Base-by-base conservation (phyloP, 2,797 vertebrate species). In the Threskiornis aethiopicus region DNA sequence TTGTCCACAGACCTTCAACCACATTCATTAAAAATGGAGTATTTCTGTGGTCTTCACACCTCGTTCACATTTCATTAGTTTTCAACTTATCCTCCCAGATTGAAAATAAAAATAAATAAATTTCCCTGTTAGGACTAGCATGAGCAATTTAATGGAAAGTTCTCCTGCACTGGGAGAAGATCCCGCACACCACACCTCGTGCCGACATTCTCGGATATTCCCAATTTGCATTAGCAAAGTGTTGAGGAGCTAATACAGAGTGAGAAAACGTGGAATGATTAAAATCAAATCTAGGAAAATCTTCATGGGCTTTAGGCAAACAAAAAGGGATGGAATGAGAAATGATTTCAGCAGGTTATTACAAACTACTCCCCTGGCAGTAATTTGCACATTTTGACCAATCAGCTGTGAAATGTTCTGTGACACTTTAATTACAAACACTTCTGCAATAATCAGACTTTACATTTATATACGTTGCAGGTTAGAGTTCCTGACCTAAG, bases 341-440 rank as follows among this genome's bases (percentile, higher is more conserved):
- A 84, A 77, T 33, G 7, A 11, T 13, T 29, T 41, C 84, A 47
- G 78, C 51, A 72, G 61, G 69, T 79, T 52, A 58, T 69, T 46
- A 39, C 62, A 31, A 59, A 54, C 54, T 35, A 31, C 86, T 91
- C 84, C 93, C 90, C 49, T 21, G 79, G 87, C 57, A 72, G 70
- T 4, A 65, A 76, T 90, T 72, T 82, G 71, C 65, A 86, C 76
- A 16, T 51, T 93, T 42, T 35, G 89, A 37, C 62, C 84, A 58
- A 92, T 84, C 84, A 83, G 82, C 89, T 89, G 92, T 65, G 93
- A 86, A 92, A 87, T 47, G 73, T 31, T 84, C 90, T 42, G 82
- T 58, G 83, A 59, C 69, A 57, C 44, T 39, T 81, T 35, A 69
- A 88, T 72, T 31, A 67, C 95, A 90, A 82, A 26, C 82, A 33